A percentile compares a stretch with the other conserved stretches of the same genome.
phyloP scores from a whole-genome alignment of 2,888 invertebrate genomes.

The Xylocampa areola region DNA sequence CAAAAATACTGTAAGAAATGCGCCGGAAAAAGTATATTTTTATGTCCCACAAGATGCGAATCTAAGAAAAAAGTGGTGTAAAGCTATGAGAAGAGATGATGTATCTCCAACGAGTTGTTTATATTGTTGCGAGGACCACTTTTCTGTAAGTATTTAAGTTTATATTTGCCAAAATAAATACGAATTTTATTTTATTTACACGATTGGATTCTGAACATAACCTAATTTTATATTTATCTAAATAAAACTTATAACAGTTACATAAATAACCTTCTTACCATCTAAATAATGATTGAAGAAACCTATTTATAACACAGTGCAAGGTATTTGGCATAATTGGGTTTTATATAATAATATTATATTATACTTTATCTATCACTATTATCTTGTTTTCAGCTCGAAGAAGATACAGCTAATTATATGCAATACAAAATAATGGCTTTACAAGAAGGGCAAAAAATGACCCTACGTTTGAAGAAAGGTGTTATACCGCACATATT shows the following conservation, averaged over 20 bases:
- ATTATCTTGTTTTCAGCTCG: not conserved
- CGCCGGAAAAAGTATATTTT: constrained; percentile 15
- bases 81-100: constrained; percentile 6
- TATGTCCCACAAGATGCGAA: constrained; percentile 2
- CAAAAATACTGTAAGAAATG: constrained; percentile 1
- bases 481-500: constrained; percentile 3
- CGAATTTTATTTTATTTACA: no score
- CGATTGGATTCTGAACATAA: no score
- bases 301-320: not conserved
- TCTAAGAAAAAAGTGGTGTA: constrained; percentile 6
- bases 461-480: not conserved
- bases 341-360: not conserved
- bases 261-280: not conserved
- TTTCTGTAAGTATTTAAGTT: not conserved
- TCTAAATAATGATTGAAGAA: not conserved
- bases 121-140: constrained; percentile 1
- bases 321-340: not conserved
- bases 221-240: no score
- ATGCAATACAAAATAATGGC: constrained; percentile 2
- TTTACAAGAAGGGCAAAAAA: constrained; percentile 1
- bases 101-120: constrained; percentile 1
- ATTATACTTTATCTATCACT: no score
- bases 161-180: not conserved
- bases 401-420: constrained; percentile 1
- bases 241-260: no score